Base-by-base conservation (phyloP, 2,113 vertebrate genomes). In the Ranitomeya variabilis region DNA sequence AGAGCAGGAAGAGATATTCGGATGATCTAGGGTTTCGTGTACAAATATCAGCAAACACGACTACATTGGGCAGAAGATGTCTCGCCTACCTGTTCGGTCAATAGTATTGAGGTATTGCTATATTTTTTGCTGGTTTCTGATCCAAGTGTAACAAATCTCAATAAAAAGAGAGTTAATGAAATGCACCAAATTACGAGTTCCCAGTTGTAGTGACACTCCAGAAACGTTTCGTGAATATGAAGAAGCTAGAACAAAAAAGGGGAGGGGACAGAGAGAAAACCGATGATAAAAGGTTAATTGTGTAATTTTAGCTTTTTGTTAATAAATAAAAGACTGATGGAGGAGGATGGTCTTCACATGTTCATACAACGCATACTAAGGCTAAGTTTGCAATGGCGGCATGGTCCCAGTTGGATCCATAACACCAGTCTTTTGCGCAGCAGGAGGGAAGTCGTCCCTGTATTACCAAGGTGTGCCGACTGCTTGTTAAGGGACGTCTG, bases 51-150 rank as follows among this genome's bases (percentile, higher is more conserved):
- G 37, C 15, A 37, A 76, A 52, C 18, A 21, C 9, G 37, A 52
- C 37, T 76, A 52, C 73, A 76, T 52, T 4, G 3, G 5, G 52
- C 19, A 52, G 73, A 76, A 76, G 11, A 52, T 9, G 7, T 9
- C 64, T 71, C 3, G 86, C 94, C 92, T 88, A 99, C 98, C 97
- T 99, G 98, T 90, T 99, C 98, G 9, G 98, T 99, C 91, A 99
- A 97, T 93, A 99, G 94, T 90, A 99, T 98, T 95, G 98, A 99
- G 93, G 98, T 99, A 97, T 99, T 99, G 95, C 98, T 99, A 93
- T 99, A 99, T 92, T 99, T 99, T 94, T 98, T 99, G 95, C 97
- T 99, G 90, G 98, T 99, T 94, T 99, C 98, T 1, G 98, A 98
- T 89, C 98, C 98, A 94, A 99, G 96, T 3, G 97, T 99, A 93